These are phyloP conservation scores for Amblyjoppa proteus DNA, from an alignment of 2,888 invertebrate genomes.

Conservation along the genomic window DNA sequence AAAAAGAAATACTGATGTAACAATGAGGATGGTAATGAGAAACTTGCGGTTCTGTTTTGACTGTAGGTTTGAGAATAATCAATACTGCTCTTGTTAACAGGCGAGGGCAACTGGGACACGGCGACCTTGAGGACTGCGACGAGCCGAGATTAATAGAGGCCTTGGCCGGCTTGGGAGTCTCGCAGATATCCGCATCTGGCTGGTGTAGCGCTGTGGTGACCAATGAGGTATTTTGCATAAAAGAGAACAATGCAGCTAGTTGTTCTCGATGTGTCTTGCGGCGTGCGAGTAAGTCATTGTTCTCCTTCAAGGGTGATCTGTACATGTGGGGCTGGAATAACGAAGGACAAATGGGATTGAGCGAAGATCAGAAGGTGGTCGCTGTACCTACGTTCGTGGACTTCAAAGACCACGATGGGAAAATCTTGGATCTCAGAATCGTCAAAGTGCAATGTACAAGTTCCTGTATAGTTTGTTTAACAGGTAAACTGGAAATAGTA, in stretches of 20 bases:
- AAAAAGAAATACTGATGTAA: not conserved
- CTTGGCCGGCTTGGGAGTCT: constrained; percentile 91
- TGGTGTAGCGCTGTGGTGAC: constrained; percentile 95
- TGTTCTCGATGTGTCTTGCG: not conserved
- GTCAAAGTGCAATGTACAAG: constrained; percentile 90
- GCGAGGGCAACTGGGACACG: constrained; percentile 95
- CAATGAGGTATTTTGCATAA: constrained; percentile 83
- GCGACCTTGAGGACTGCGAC: constrained; percentile 88
- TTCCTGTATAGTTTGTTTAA: constrained; percentile 90
- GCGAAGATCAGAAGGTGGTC: constrained; percentile 84
- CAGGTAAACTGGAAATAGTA: constrained; percentile 84
- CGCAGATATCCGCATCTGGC: constrained; percentile 91
- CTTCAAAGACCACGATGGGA: constrained; percentile 77
- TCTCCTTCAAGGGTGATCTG: constrained; percentile 89
- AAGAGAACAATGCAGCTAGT: not conserved
- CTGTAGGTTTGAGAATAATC: not conserved
- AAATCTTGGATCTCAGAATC: constrained; percentile 81
- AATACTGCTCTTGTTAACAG: constrained; percentile 85
- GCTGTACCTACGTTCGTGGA: constrained; percentile 86
- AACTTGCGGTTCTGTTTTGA: constrained; percentile 10
- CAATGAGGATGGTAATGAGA: constrained; percentile 29
- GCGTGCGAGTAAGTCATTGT: not conserved
- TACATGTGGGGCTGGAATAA: constrained; percentile 98
- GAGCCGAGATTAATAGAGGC: constrained; percentile 90
- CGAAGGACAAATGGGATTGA: constrained; percentile 93